Evolutionary conservation across 1,140 invertebrate genomes (phyloP), one percentile per base, ranked within the genome.

Genomic region (Contarinia nasturtii): DNA sequence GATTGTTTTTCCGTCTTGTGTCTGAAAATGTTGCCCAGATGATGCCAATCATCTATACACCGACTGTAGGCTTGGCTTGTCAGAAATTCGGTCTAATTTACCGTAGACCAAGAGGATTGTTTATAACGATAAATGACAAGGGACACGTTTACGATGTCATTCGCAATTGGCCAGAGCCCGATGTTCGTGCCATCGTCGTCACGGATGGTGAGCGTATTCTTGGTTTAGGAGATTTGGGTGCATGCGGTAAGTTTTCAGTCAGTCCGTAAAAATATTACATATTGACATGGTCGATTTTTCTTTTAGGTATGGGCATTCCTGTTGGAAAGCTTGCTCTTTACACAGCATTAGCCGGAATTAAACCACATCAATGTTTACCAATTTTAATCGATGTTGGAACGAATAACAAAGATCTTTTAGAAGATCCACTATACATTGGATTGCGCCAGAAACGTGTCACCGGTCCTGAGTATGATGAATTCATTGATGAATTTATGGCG

Each of bases 21-120:
- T 79, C 80, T 44, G 88, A 98, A 67, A 88, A 98, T 66, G 80
- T 95, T 47, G 86, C 94, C 59, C 77, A 87, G 56, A 80, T 95
- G 68, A 91, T 98, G 84, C 95, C 95, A 0, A 86, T 98, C 57
- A 88, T 98, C 2, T 98, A 98, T 64, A 98, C 93, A 0, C 94
- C 95, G 1, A 95, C 91, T 7, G 95, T 98, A 11, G 95, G 95
- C 0, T 68, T 88, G 53, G 94, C 94, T 0, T 98, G 95, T 63
- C 92, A 96, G 67, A 87, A 93, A 56, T 98, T 94, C 60, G 92
- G 93, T 27, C 75, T 93, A 21, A 88, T 96, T 57, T 98, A 91
- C 60, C 75, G 89, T 45, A 74, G 91, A 63, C 93, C 94, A 1
- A 79, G 89, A 60, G 95, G 95, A 47, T 70, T 98, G 1, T 98